Conservation (phyloP, 2,113 vertebrate genomes). For the Oncorhynchus kisutch region DNA sequence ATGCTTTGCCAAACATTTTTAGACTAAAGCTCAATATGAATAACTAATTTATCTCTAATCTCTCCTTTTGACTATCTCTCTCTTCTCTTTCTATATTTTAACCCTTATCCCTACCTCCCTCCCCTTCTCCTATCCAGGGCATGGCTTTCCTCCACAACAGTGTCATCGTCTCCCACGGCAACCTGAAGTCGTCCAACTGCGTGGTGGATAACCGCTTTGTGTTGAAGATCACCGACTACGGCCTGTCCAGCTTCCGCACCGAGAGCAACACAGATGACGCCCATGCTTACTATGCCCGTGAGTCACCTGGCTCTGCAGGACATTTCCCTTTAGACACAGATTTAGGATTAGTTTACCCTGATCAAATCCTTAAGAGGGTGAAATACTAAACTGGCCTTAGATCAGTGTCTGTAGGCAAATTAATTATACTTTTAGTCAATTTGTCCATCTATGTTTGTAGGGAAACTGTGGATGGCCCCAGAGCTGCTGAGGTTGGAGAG, state of each 20-base stretch:
- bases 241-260: constrained; percentile 80
- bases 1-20: not conserved
- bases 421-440: too few relatives aligned
- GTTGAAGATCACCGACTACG: constrained; percentile 91
- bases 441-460: constrained; percentile 54
- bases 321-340: not conserved
- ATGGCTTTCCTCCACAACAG: constrained; percentile 91
- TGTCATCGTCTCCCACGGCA: constrained; percentile 84
- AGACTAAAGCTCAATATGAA: not conserved
- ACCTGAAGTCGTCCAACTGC: constrained; percentile 93
- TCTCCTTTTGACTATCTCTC: not conserved
- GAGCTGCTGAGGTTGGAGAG: constrained; percentile 80
- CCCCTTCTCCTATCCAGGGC: constrained; percentile 67
- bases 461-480: constrained; percentile 87
- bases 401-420: too few relatives aligned
- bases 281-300: constrained; percentile 83
- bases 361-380: too few relatives aligned
- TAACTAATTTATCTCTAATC: not conserved
- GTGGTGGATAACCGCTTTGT: constrained; percentile 93
- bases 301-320: constrained; percentile 29
- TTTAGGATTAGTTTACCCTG: not conserved
- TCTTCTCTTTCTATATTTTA: not conserved
- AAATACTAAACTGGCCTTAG: too few relatives aligned
- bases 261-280: constrained; percentile 66
- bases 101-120: not conserved